Percentiles rank a stretch among this genome's conserved stretches.
Conservation (phyloP, 2,888 invertebrate genomes). For the Ypsolopha scabrella region DNA sequence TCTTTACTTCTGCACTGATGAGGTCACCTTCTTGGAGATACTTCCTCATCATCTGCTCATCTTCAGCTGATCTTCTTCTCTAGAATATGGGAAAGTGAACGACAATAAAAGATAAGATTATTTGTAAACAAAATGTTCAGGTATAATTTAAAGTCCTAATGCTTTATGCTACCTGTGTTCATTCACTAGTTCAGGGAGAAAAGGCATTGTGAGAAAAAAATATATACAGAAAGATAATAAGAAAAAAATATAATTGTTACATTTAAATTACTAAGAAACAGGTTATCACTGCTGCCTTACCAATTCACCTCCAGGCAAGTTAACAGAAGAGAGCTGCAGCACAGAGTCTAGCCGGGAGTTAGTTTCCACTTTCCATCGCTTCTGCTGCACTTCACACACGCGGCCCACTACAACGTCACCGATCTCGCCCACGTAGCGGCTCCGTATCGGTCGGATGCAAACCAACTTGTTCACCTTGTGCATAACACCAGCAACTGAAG, state of each 20-base stretch:
- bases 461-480: constrained; percentile 96
- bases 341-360: constrained; percentile 91
- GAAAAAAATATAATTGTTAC: neutral
- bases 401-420: constrained; percentile 98
- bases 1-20: constrained; percentile 98
- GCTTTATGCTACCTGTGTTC: no score
- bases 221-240: no score
- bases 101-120: no score
- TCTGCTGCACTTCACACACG: constrained; percentile 93
- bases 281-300: constrained; percentile 51
- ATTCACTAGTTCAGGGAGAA: no score
- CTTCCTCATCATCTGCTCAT: constrained; percentile 97
- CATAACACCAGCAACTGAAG: constrained; percentile 95
- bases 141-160: no score
- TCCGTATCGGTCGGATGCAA: constrained; percentile 91
- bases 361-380: constrained; percentile 95
- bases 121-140: no score
- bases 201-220: no score
- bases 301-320: constrained; percentile 97
- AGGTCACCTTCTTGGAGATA: constrained; percentile 95
- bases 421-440: constrained; percentile 92
- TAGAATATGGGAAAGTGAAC: constrained; percentile 29
- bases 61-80: constrained; percentile 92
- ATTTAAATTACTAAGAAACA: neutral
- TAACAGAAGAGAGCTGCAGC: constrained; percentile 91